A percentile compares a stretch with the other conserved stretches of the same genome.
These are phyloP conservation scores for Chelonia mydas DNA, from an alignment of 2,797 vertebrate genomes.

Conservation along the genomic window DNA sequence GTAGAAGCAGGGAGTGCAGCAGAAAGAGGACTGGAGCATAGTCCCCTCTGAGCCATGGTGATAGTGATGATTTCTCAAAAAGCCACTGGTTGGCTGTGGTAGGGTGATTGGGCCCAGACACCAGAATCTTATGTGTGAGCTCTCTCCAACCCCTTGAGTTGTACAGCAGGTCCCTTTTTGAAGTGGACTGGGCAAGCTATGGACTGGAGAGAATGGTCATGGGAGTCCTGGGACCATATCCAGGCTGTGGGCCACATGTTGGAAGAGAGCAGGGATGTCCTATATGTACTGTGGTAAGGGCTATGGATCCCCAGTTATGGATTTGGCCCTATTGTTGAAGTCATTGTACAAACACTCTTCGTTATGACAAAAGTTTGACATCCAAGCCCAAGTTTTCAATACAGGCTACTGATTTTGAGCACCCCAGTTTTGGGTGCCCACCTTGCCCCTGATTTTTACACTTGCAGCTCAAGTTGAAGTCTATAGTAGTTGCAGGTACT, in stretches of 20 bases:
- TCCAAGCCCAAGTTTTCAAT: background rate
- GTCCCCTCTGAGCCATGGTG: background rate
- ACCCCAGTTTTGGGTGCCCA: accelerated
- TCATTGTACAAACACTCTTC: accelerated
- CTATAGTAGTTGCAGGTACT: background rate
- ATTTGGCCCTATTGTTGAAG: background rate
- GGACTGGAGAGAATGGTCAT: accelerated
- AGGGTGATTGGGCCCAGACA: background rate
- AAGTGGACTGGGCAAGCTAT: background rate
- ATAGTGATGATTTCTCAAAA: background rate
- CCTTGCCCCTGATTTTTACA: background rate
- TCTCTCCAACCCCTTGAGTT: background rate
- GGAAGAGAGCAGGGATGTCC: too few relatives aligned
- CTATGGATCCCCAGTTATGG: background rate
- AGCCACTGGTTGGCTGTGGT: background rate
- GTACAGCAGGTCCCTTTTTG: background rate
- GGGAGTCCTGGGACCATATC: background rate
- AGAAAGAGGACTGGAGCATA: background rate
- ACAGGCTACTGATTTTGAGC: accelerated
- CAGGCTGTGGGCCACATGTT: background rate
- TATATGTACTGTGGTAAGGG: background rate
- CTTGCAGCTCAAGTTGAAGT: background rate
- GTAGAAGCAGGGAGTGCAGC: background rate
- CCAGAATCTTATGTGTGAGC: background rate
- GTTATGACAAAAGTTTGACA: background rate